phyloP scores from a whole-genome alignment of 2,113 vertebrate genomes.

The Callaeas wilsoni region DNA sequence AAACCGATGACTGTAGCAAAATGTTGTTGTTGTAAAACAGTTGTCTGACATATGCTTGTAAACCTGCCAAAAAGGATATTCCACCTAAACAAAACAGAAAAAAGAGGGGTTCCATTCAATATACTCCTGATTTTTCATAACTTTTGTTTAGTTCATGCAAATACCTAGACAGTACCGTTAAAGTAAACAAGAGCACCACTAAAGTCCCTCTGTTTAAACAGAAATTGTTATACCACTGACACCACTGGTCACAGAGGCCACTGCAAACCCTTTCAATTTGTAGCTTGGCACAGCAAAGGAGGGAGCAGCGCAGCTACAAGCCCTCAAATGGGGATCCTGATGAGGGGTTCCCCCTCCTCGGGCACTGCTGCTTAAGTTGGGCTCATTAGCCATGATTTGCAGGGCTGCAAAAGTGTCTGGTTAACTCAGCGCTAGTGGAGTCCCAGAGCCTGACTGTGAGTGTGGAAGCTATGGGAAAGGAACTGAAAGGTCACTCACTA shows the following conservation, averaged over 20 bases:
- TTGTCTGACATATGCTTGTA: slow-evolving; percentile 65
- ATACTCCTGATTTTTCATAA: not conserved
- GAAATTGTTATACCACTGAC: not conserved
- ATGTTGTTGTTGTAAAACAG: slow-evolving; percentile 61
- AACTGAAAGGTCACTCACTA: not conserved
- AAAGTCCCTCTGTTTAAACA: not conserved
- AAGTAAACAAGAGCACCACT: not conserved
- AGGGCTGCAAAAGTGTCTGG: not conserved
- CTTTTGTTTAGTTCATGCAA: not conserved
- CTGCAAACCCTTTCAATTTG: not conserved
- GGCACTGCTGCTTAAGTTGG: not conserved
- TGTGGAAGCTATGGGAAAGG: not conserved
- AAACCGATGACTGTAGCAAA: slow-evolving; percentile 46
- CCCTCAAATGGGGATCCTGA: too few species aligned
- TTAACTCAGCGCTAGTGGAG: not conserved
- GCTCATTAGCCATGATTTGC: not conserved
- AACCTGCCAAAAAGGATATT: slow-evolving; percentile 57
- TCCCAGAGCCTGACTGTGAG: not conserved
- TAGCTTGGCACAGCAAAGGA: not conserved
- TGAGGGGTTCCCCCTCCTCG: not conserved
- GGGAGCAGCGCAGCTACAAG: not conserved
- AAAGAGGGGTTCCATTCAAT: not conserved
- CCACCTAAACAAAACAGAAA: slow-evolving; percentile 23
- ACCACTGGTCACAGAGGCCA: rapidly evolving
- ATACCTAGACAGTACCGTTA: not conserved